Base-by-base conservation (phyloP, 2,797 vertebrate species). In the Sebastes iracundus region DNA sequence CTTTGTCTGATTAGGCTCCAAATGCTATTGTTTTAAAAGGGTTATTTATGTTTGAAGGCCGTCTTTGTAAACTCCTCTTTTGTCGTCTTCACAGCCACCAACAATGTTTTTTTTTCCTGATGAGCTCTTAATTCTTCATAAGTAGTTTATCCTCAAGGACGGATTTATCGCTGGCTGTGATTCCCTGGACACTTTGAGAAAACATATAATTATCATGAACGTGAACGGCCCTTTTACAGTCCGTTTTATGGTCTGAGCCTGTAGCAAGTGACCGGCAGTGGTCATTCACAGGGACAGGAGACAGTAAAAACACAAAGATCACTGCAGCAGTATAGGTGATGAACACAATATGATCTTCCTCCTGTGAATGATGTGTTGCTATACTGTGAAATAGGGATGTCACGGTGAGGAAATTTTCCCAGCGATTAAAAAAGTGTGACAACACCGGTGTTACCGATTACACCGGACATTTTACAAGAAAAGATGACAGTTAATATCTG, bases 171-270 rank as follows among this genome's bases (percentile, higher is more conserved):
- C 76, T 72, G 78, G 55, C 72, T 86, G 61, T 70, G 86, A 92
- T 80, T 90, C 83, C 60, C 78, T 66, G 85, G 85, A 91, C 76
- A 90, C 83, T 91, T 86, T 72, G 58, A 86, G 80, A 90, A 93
- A 91, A 93, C 84, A 87, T 79, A 79, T 82, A 89, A 90, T 90
- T 79, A 93, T 76, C 32, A 76, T 75, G 66, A 85, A 93, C 42
- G 72, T 49, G 65, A 85, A 77, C 4, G 22, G 42, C 38, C 46
- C 65, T 80, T 90, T 90, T 87, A 88, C 80, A 72, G 80, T 90
- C 77, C 53, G 33, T 86, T 90, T 87, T 81, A 85, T 62, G 70
- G 72, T 85, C 65, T 73, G 84, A 75, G 71, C 69, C 74, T 73
- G 61, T 81, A 64, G 70, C 88, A 79, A 84, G 78, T 79, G 77